Conservation (phyloP, 2,113 vertebrate species). For the Oxyura jamaicensis region DNA sequence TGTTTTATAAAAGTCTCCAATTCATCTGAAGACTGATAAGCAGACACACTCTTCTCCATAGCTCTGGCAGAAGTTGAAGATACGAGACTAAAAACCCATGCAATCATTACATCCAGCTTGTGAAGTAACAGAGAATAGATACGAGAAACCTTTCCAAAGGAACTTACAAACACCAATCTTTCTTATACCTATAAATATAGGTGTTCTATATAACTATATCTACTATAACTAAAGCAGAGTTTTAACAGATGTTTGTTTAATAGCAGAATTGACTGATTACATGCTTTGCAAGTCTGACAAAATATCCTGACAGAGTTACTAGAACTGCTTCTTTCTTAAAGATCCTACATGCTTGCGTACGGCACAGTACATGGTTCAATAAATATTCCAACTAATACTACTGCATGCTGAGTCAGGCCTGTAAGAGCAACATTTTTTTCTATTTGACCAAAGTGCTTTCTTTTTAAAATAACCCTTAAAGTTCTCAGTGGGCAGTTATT, state of each 20-base stretch:
- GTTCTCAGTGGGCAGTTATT: background rate
- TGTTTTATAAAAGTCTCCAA: conserved; percentile 17
- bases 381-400: background rate
- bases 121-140: background rate
- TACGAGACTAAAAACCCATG: background rate
- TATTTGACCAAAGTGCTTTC: background rate
- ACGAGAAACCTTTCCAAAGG: background rate
- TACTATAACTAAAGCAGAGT: background rate
- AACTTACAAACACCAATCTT: background rate
- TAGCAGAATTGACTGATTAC: background rate
- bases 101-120: background rate
- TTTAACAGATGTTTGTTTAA: background rate
- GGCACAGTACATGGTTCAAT: background rate
- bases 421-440: background rate
- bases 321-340: background rate
- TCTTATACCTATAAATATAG: background rate
- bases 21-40: conserved; percentile 15
- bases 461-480: background rate
- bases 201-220: background rate
- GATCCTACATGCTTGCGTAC: background rate
- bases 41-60: conserved; percentile 26
- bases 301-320: background rate
- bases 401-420: background rate
- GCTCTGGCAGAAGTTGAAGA: conserved; percentile 27
- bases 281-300: background rate